phyloP scores from a whole-genome alignment of 2,113 vertebrate genomes.

The Xenotilapia flavipinnis region DNA sequence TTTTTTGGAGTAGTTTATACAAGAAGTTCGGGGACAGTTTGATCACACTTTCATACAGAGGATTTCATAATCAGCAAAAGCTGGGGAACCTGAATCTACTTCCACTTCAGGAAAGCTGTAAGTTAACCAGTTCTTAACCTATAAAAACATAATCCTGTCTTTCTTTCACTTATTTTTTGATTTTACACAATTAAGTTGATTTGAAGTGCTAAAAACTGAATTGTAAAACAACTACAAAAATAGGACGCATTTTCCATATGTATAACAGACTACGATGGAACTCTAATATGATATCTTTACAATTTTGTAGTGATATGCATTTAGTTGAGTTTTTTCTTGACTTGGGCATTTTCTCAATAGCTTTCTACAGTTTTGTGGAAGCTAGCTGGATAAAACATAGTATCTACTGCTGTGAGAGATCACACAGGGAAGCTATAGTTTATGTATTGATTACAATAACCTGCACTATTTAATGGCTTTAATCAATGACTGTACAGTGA shows the following conservation, averaged over 20 bases:
- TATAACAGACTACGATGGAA: neutral
- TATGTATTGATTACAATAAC: neutral
- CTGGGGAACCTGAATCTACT: accelerated
- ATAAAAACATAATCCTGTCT: accelerated
- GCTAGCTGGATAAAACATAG: neutral
- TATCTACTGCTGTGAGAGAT: neutral
- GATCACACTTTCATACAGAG: neutral
- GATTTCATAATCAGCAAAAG: neutral
- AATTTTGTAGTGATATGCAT: neutral
- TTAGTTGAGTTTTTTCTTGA: neutral
- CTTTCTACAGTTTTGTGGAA: neutral
- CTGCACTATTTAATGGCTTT: neutral
- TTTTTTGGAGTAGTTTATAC: neutral
- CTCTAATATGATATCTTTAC: neutral
- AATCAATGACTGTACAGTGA: neutral
- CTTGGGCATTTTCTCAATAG: neutral
- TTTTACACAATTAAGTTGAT: neutral
- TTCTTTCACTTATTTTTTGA: neutral
- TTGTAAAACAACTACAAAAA: neutral
- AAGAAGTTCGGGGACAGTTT: neutral
- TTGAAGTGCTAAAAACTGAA: neutral
- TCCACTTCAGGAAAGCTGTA: neutral
- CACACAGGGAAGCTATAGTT: neutral
- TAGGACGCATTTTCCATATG: neutral
- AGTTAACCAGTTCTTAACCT: neutral